Conservation (phyloP, 2,888 invertebrate species). For the Megalurothrips usitatus region DNA sequence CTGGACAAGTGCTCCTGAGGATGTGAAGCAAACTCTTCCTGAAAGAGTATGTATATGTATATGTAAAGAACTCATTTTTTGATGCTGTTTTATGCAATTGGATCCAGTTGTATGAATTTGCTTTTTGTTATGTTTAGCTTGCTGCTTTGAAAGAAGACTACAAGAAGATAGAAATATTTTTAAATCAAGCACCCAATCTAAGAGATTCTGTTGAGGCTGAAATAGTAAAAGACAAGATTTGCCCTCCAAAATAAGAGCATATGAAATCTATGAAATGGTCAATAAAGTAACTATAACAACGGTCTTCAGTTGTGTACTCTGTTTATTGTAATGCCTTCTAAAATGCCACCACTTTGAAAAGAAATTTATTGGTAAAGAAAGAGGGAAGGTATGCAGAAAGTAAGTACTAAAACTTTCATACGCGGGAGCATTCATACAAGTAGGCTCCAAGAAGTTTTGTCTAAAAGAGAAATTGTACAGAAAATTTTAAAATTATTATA, state of each 20-base stretch:
- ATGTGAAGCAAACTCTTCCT: conserved; percentile 37
- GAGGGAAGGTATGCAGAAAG: too few species aligned
- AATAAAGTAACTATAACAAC: too few species aligned
- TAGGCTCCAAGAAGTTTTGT: conserved; percentile 89
- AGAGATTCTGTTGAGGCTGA: background rate
- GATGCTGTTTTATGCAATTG: too few species aligned
- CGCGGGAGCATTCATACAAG: conserved; percentile 59
- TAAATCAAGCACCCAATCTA: conserved; percentile 31
- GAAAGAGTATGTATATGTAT: conserved; percentile 27
- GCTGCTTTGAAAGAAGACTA: conserved; percentile 38
- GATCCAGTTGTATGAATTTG: background rate
- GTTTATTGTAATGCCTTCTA: too few species aligned
- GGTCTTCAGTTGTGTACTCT: too few species aligned
- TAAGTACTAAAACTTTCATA: background rate
- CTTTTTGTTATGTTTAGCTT: conserved; percentile 37
- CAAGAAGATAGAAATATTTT: conserved; percentile 34
- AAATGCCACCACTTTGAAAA: too few species aligned
- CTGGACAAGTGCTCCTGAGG: conserved; percentile 40
- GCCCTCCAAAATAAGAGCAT: background rate
- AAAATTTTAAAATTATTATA: conserved; percentile 30
- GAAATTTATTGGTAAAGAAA: too few species aligned
- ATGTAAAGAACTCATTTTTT: too few species aligned
- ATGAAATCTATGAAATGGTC: background rate
- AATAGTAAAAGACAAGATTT: background rate
- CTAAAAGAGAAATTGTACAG: conserved; percentile 55